Percentiles rank a stretch among this genome's conserved stretches.
Evolutionary conservation across 2,113 vertebrate genomes (phyloP).

Genomic region (Dendropsophus ebraccatus): DNA sequence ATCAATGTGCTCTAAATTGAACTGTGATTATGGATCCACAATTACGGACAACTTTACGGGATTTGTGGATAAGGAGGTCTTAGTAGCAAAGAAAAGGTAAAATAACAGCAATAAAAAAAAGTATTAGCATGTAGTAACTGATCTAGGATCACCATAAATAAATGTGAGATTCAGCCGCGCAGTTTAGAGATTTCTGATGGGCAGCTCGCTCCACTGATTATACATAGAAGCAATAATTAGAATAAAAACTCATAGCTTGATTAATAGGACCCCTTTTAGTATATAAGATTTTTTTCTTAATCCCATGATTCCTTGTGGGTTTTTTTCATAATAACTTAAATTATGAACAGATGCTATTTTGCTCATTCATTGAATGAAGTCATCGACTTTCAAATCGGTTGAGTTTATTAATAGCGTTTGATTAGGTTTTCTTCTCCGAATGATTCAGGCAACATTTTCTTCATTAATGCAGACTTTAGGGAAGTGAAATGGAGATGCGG

Average conservation of each 20-base stretch:
- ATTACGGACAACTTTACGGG: no score
- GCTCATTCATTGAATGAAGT: constrained; percentile 53
- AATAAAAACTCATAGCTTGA: neutral
- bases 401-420: constrained; percentile 34
- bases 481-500: constrained; percentile 46
- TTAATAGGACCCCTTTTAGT: constrained; percentile 6
- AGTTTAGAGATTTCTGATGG: neutral
- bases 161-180: neutral
- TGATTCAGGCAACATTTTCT: constrained; percentile 58
- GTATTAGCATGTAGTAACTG: no score
- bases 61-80: no score
- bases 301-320: neutral
- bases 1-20: no score
- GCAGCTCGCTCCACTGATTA: no score
- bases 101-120: no score
- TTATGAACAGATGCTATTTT: neutral
- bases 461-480: constrained; percentile 32
- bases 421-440: constrained; percentile 54
- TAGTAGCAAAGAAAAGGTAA: no score
- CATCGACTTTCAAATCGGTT: constrained; percentile 59
- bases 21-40: no score
- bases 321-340: constrained; percentile 48
- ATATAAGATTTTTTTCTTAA: neutral
- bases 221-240: neutral
- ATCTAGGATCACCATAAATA: no score